phyloP scores from a whole-genome alignment of 64 coral and sea anemone species.

The Montipora capricornis region DNA sequence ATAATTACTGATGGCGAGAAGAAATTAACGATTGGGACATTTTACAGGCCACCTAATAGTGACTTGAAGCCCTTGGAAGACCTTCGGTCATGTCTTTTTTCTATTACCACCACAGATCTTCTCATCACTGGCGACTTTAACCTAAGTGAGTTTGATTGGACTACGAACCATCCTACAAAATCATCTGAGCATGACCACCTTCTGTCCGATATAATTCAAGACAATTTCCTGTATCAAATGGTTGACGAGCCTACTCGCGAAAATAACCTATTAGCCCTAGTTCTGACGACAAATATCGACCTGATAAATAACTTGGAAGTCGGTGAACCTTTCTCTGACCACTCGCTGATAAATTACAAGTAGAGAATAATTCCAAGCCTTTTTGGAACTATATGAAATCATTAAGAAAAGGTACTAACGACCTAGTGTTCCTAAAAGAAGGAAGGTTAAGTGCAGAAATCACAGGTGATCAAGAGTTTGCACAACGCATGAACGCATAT shows the following conservation, averaged over 20 bases:
- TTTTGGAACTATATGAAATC: too few species aligned
- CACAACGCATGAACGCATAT: too few species aligned
- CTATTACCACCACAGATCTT: not conserved
- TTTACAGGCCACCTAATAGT: conserved; percentile 25
- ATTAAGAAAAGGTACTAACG: too few species aligned
- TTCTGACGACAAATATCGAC: conserved; percentile 42
- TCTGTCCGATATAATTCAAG: conserved; percentile 51
- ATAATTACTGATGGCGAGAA: not conserved
- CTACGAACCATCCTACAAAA: not conserved
- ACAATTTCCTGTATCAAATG: conserved; percentile 62
- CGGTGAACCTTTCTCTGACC: conserved; percentile 54
- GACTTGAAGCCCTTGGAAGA: conserved; percentile 19
- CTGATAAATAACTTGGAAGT: conserved; percentile 55
- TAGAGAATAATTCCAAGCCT: too few species aligned
- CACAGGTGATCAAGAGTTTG: too few species aligned
- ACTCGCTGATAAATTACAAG: not conserved
- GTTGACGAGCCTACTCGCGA: conserved; percentile 42
- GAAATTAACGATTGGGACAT: conserved; percentile 26
- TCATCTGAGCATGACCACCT: conserved; percentile 44
- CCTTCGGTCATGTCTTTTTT: not conserved
- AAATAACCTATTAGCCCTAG: conserved; percentile 61
- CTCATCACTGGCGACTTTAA: conserved; percentile 26
- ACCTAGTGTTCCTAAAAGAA: too few species aligned
- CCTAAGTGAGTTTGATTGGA: conserved; percentile 29
- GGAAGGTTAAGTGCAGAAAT: too few species aligned